Conservation (phyloP, 2,888 invertebrate genomes). For the Rhingia rostrata region DNA sequence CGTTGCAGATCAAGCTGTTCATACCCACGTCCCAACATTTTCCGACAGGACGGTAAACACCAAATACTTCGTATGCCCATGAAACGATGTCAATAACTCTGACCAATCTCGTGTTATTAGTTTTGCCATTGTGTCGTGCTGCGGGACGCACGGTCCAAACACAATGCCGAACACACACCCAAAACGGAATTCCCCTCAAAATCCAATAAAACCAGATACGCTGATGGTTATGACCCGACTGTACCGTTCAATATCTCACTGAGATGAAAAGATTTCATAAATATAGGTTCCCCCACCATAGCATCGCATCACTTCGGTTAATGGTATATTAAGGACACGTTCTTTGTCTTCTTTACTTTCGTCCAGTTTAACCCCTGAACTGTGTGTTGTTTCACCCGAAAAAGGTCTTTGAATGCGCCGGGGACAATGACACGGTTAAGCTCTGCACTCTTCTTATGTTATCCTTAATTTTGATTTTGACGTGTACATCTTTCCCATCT, state of each 20-base stretch:
- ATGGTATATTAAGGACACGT: slow-evolving; percentile 25
- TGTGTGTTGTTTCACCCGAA: slow-evolving; percentile 19
- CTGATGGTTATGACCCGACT: neutral
- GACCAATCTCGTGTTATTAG: slow-evolving; percentile 17
- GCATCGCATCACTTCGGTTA: slow-evolving; percentile 11
- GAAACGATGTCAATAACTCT: slow-evolving; percentile 47
- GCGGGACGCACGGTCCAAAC: neutral
- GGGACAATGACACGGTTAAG: neutral
- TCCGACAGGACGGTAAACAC: neutral
- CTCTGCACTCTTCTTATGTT: neutral
- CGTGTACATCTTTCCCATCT: neutral
- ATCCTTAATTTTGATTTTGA: slow-evolving; percentile 10
- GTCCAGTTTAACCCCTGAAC: slow-evolving; percentile 37
- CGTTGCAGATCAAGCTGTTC: neutral
- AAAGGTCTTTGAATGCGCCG: neutral
- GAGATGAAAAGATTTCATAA: slow-evolving; percentile 4
- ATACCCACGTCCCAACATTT: neutral
- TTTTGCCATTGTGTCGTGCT: slow-evolving; percentile 9
- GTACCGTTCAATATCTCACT: neutral
- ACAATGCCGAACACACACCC: neutral
- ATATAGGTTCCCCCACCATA: slow-evolving; percentile 7
- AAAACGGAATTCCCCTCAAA: neutral
- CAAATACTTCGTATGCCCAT: slow-evolving; percentile 5
- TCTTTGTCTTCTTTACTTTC: slow-evolving; percentile 10
- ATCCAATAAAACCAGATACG: slow-evolving; percentile 12